Conservation (phyloP, 2,888 invertebrate genomes). For the Epinotia ramella region DNA sequence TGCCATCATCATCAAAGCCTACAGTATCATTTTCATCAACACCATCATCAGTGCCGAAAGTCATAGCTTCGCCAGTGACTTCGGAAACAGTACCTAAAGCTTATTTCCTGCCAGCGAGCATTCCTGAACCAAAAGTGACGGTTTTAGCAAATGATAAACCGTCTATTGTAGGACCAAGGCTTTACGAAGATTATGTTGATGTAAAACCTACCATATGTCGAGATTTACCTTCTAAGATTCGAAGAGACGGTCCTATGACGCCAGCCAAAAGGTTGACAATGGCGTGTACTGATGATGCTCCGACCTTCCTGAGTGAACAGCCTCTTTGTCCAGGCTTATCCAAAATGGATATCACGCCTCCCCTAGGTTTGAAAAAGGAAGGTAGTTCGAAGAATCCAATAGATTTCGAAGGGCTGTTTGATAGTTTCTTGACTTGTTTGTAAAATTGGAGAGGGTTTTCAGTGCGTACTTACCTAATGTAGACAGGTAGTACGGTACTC, state of each 20-base stretch:
- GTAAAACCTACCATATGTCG: background rate
- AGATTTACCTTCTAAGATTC: background rate
- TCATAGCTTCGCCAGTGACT: background rate
- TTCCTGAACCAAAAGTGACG: conserved; percentile 24
- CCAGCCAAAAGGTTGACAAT: conserved; percentile 23
- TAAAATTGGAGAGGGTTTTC: conserved; percentile 47
- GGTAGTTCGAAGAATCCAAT: conserved; percentile 25
- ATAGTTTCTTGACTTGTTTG: conserved; percentile 59
- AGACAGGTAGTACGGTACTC: too few relatives aligned
- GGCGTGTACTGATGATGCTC: conserved; percentile 17
- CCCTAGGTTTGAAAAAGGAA: conserved; percentile 4
- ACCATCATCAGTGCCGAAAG: background rate
- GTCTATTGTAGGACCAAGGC: background rate
- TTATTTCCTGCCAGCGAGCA: conserved; percentile 15
- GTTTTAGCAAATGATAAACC: conserved; percentile 12
- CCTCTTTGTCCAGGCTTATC: conserved; percentile 55
- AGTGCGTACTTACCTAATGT: too few relatives aligned
- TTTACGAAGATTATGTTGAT: background rate
- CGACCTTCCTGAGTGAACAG: background rate
- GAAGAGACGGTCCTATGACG: conserved; percentile 4
- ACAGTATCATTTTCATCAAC: background rate
- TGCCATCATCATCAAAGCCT: background rate
- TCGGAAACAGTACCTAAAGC: conserved; percentile 12
- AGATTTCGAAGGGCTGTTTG: conserved; percentile 50
- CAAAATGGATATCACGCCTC: conserved; percentile 51